A percentile compares a stretch with the other conserved stretches of the same genome.
Conservation (phyloP, 2,888 invertebrate genomes). For the Thymelicus lineola region DNA sequence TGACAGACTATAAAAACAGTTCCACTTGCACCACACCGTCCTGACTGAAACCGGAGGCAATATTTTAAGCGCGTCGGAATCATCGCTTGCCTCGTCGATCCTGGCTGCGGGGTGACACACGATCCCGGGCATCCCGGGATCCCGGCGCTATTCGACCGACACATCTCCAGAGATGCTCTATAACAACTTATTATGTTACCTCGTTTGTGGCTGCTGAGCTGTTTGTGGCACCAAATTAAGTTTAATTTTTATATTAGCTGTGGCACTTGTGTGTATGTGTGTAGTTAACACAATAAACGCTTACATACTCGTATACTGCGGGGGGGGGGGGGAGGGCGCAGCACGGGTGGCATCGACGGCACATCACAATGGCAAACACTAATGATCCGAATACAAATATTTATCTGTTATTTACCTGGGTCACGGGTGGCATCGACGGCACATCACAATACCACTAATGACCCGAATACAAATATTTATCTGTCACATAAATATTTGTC, state of each 20-base stretch:
- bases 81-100: conserved; percentile 19
- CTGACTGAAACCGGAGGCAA: conserved; percentile 20
- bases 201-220: not conserved
- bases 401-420: no score
- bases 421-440: no score
- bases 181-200: conserved; percentile 6
- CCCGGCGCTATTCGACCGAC: conserved; percentile 7
- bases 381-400: no score
- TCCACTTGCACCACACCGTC: conserved; percentile 14
- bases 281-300: no score
- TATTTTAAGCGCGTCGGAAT: conserved; percentile 27
- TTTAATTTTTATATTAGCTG: not conserved
- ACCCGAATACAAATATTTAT: no score
- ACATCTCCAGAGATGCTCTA: conserved; percentile 12
- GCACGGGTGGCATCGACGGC: no score
- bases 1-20: not conserved
- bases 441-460: no score
- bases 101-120: conserved; percentile 13
- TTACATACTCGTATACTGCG: no score
- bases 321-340: no score
- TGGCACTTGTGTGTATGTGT: not conserved
- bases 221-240: not conserved
- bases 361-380: no score
- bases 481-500: no score
- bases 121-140: conserved; percentile 3